Base-by-base conservation (phyloP, 2,888 invertebrate species). In the Podabrus alpinus region DNA sequence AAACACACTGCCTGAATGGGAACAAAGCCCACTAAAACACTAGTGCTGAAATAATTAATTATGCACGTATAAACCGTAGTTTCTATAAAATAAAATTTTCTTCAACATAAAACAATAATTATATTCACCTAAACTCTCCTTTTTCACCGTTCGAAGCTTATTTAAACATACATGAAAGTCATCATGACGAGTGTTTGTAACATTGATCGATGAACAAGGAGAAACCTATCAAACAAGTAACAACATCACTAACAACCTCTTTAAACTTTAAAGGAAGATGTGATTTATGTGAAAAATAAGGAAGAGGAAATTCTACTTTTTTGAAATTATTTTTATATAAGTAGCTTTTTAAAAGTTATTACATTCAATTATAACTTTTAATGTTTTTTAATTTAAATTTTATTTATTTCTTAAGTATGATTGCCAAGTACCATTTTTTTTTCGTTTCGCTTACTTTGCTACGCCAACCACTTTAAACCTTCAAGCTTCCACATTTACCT, bases 141-240 rank as follows among this genome's bases (percentile, higher is more conserved):
- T 45, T 45, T 45, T 45, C 45, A 45, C 29, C 5, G 29, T 29
- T 29, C 29, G 0, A 7, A 45, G 45, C 45, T 45, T 45, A 45
- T 45, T 45, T 45, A 45, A 45, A 45, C 45, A 45, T 64, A 64
- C 21, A 64, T 64, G 21, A 64, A 64, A 64, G 62, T 64, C 17
- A 64, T 64, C 62, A 64, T 64, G 62, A 64, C 62, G 62, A 64
- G 62, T 64, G 62, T 64, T 61, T 61, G 16, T 15, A 64, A 64
- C 62, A 64, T 64, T 64, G 62, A 64, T 64, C 62, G 62, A 64
- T 64, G 62, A 64, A 64, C 62, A 64, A 64, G 62, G 62, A 64
- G 21, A 64, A 64, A 64, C 62, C 62, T 64, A 64, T 64, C 62
- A 64, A 21, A 64, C 62, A 64, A 19, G 62, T 19, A 64, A 21